These are phyloP conservation scores for Teleogryllus oceanicus DNA, from an alignment of 2,888 invertebrate species.

Conservation along the genomic window DNA sequence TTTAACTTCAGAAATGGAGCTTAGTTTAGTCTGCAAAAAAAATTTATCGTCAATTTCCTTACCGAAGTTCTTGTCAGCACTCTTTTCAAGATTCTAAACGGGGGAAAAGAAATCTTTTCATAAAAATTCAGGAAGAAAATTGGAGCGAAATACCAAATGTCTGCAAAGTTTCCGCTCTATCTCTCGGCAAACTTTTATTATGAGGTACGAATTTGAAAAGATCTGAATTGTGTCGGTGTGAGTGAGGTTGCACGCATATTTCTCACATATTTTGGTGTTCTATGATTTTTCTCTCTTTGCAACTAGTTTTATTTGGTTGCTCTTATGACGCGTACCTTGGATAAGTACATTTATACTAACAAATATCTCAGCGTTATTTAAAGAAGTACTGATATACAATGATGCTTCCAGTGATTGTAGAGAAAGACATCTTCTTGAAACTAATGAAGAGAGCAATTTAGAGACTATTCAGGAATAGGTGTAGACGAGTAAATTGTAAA, in stretches of 20 bases:
- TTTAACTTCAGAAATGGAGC: constrained; percentile 7
- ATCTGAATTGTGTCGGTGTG: neutral
- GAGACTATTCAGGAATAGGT: no score
- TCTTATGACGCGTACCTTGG: no score
- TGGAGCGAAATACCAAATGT: neutral
- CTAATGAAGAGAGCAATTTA: no score
- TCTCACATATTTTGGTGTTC: neutral
- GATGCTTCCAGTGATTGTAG: no score
- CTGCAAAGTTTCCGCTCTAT: neutral
- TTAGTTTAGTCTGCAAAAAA: neutral
- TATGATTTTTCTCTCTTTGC: no score
- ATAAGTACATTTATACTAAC: no score
- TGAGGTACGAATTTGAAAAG: neutral
- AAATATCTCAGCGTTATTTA: no score
- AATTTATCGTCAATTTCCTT: constrained; percentile 18
- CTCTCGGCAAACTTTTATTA: neutral
- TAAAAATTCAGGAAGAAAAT: constrained; percentile 18
- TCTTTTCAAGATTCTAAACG: constrained; percentile 18
- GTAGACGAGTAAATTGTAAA: no score
- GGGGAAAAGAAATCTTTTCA: neutral
- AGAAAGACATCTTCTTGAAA: no score
- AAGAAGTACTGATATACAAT: no score
- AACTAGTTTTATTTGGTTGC: no score
- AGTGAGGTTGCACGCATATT: neutral
- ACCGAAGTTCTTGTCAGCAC: constrained; percentile 7